Base-by-base conservation (phyloP, 1,140 invertebrate species). In the Tenebrio molitor region DNA sequence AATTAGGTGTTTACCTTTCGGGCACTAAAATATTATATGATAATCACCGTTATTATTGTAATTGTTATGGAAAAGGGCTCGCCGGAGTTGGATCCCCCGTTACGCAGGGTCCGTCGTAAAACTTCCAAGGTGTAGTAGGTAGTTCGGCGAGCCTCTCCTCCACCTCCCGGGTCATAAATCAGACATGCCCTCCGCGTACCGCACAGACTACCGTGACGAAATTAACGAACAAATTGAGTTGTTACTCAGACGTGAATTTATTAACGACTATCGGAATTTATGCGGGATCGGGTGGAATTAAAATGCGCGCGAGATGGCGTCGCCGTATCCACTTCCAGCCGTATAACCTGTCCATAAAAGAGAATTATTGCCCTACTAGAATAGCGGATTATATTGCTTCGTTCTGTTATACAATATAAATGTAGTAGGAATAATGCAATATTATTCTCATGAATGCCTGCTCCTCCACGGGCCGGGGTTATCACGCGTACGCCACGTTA, bases 151-250 rank as follows among this genome's bases (percentile, higher is more conserved):
- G 42, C 33, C 44, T 33, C 10, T 33, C 29, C 29, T 39, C 36
- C n/a, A 2, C 36, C 36, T 29, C 3, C 25, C 25, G 3, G 25
- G 36, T 12, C 12, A 66, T 73, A 73, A 73, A 73, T 73, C 64
- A 68, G 71, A 63, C 58, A 68, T 36, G 64, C 46, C 46, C 12
- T 19, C 34, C 21, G 66, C 65, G 34, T 44, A 42, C 29, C 15
- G 46, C 46, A 65, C 25, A 15, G 62, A 65, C 34, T 71, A 58
- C 71, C 71, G 65, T 73, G 71, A 73, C 71, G 71, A 73, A 73
- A 73, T 73, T 73, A 73, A 46, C 23, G 71, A 69, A 73, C 71
- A 73, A 73, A 73, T 73, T 73, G 71, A 73, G 71, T 68, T 73
- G 71, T 69, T 63, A 39, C 44, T 63, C 62, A 67, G 42, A 34